Evolutionary conservation across 2,797 vertebrate species (phyloP), one percentile per base, ranked within the genome.

Genomic region (Anomalospiza imberbis): DNA sequence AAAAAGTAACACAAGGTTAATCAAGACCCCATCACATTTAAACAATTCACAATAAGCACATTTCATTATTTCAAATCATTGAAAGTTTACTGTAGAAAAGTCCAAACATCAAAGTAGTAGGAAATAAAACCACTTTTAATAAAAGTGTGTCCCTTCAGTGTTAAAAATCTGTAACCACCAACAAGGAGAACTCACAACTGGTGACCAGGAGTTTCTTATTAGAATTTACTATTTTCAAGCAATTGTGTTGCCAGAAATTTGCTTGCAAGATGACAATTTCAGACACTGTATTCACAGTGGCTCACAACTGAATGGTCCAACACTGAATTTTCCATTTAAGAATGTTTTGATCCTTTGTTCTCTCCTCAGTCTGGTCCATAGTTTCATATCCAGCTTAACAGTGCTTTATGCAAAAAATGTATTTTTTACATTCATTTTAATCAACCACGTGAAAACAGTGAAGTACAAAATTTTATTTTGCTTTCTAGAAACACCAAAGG

Each of bases 391-490:
- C 88, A 94, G 91, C 94, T 94, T 78, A 92, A 88, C 48, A 95
- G 68, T 63, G 71, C 79, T 95, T 93, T 85, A 94, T 34, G 71
- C 74, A 90, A 84, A 76, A 88, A 36, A 72, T 50, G 29, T 70
- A 25, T 34, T 82, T 89, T 94, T 78, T 91, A 96, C 95, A 95
- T 95, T 96, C 85, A 58, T 86, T 93, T 88, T 89, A 72, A 95
- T 85, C 85, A 79, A 73, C 55, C 76, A 76, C 26, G 17, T 92
- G 82, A 86, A 94, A 95, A 89, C 66, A 90, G 80, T 75, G 87
- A 93, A 91, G 70, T 96, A 96, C 54, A 96, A 96, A 96, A 96
- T 72, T 89, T 96, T 92, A 80, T 92, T 94, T 94, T 84, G 65
- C 73, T 92, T 80, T 86, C 82, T 91, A 93, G 88, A 94, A 95